Evolutionary conservation across 2,797 vertebrate species (phyloP).

Genomic region (Choloepus didactylus): DNA sequence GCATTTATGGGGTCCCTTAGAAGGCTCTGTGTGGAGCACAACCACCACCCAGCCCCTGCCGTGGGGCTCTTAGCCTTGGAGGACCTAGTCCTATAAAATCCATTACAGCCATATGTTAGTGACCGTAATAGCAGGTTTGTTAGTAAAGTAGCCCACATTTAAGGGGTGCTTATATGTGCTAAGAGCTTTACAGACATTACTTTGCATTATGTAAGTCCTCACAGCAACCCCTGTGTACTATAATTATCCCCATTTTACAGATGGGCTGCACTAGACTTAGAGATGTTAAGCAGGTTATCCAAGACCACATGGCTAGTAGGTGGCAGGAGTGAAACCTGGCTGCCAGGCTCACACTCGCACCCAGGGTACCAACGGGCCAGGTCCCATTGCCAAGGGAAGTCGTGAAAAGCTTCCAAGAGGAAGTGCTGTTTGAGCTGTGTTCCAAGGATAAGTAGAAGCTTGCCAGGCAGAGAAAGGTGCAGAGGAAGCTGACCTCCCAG

Average conservation of each 20-base stretch:
- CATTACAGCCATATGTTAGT: neutral
- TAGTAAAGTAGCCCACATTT: neutral
- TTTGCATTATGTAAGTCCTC: neutral
- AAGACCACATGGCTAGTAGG: neutral
- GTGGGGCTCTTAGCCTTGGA: neutral
- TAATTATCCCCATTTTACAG: neutral
- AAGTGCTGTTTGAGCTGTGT: neutral
- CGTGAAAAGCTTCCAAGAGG: neutral
- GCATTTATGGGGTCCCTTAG: fast-evolving
- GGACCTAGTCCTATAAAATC: neutral
- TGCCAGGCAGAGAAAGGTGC: neutral
- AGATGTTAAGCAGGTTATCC: neutral
- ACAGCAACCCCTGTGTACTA: too few species aligned
- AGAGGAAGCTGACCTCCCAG: neutral
- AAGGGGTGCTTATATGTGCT: neutral
- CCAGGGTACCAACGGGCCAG: neutral
- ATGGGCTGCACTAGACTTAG: neutral
- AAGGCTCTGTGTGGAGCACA: neutral
- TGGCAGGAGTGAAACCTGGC: neutral
- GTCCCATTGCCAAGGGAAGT: neutral
- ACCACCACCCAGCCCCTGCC: too few species aligned
- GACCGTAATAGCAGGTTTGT: neutral
- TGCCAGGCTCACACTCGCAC: neutral
- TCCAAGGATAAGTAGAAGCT: neutral
- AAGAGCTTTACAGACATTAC: neutral